phyloP scores from a whole-genome alignment of 2,797 vertebrate genomes.

The Diplodus puntazzo region DNA sequence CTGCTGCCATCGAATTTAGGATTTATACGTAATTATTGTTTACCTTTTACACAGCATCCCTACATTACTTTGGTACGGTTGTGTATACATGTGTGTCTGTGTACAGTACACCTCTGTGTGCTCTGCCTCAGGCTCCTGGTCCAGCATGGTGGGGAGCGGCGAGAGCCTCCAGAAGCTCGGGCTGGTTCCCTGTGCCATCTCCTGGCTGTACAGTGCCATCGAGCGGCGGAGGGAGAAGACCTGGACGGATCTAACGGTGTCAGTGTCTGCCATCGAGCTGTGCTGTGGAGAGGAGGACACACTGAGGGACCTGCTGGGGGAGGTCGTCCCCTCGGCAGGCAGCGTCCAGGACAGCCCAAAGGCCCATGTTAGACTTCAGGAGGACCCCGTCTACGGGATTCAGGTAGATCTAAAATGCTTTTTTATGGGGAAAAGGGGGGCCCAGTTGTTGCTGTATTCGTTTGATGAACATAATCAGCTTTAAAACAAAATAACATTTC shows the following conservation, averaged over 20 bases:
- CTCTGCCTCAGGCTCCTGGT: conserved; percentile 90
- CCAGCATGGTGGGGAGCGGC: conserved; percentile 96
- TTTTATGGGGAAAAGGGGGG: too few species aligned
- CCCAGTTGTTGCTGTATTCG: neutral
- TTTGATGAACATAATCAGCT: conserved; percentile 1
- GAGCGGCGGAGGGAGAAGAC: conserved; percentile 96
- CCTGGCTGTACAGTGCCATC: conserved; percentile 97
- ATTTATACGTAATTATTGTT: too few species aligned
- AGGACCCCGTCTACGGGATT: conserved; percentile 94
- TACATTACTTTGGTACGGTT: too few species aligned
- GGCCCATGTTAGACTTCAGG: conserved; percentile 91
- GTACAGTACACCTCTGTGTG: neutral
- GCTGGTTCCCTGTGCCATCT: conserved; percentile 96
- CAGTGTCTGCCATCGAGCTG: conserved; percentile 96
- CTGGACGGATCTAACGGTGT: conserved; percentile 93
- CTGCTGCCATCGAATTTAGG: too few species aligned
- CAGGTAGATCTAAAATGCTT: conserved; percentile 84
- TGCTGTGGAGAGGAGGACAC: conserved; percentile 96
- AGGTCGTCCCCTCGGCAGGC: conserved; percentile 87
- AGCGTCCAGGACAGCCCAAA: conserved; percentile 91
- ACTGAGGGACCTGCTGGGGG: conserved; percentile 93
- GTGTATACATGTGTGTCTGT: too few species aligned
- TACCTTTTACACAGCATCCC: too few species aligned
- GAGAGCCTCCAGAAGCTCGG: conserved; percentile 93
- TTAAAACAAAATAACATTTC: neutral